A percentile compares a stretch with the other conserved stretches of the same genome.
Conservation (phyloP, 1,140 invertebrate genomes). For the Euschistus heros region DNA sequence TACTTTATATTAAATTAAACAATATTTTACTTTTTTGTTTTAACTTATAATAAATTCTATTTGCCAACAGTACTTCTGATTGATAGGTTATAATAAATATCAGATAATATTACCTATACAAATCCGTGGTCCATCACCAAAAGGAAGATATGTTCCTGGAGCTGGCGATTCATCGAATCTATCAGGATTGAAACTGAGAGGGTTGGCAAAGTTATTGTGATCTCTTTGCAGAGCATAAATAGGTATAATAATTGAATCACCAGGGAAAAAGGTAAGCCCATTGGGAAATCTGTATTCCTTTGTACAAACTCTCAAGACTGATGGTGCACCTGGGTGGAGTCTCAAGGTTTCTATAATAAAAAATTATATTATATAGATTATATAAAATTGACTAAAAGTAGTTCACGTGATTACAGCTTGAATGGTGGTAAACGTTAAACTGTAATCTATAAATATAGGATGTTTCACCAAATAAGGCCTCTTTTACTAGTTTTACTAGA, state of each 20-base stretch:
- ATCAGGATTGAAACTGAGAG: constrained; percentile 53
- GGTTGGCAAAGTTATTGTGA: constrained; percentile 43
- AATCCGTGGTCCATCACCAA: constrained; percentile 46
- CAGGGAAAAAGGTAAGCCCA: constrained; percentile 39
- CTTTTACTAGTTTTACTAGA: no score
- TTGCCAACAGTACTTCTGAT: no score
- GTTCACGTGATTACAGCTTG: no score
- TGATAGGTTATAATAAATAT: no score
- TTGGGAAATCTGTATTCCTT: background rate
- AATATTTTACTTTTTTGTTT: no score
- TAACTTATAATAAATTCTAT: no score
- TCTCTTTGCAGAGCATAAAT: constrained; percentile 38
- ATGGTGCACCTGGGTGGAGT: background rate
- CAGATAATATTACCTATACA: constrained; percentile 37
- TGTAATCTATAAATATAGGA: no score
- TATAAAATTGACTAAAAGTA: no score
- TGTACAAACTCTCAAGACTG: background rate
- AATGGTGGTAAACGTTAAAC: no score
- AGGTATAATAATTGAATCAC: constrained; percentile 34
- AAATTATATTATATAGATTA: no score
- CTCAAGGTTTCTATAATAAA: background rate
- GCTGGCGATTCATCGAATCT: constrained; percentile 40
- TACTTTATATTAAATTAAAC: no score
- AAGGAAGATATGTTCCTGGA: constrained; percentile 44
- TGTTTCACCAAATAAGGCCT: no score